These are phyloP conservation scores for Mayetiola destructor DNA, from an alignment of 2,888 invertebrate species.

Conservation along the genomic window DNA sequence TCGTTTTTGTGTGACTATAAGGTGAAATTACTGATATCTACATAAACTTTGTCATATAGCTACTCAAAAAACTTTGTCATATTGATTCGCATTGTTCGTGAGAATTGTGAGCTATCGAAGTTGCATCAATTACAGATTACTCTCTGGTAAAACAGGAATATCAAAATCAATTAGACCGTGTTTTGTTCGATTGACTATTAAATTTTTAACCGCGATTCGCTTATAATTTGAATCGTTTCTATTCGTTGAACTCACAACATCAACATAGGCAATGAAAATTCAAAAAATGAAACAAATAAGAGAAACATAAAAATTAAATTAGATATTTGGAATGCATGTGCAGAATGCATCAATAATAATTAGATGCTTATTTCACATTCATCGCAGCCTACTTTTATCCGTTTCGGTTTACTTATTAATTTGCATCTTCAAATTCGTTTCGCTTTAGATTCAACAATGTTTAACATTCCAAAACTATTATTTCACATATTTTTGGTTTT, in stretches of 20 bases:
- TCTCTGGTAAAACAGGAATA: too few species aligned
- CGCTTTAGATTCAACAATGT: too few species aligned
- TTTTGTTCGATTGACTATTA: slow-evolving; percentile 7
- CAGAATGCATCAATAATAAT: background rate
- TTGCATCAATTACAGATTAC: too few species aligned
- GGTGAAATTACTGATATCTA: too few species aligned
- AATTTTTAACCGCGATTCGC: background rate
- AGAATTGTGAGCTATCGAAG: slow-evolving; percentile 1
- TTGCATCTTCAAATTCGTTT: slow-evolving; percentile 4
- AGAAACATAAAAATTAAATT: background rate
- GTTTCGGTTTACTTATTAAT: slow-evolving; percentile 8
- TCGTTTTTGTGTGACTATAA: too few species aligned
- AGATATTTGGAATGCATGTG: slow-evolving; percentile 1
- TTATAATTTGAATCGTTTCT: background rate
- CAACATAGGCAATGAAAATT: background rate
- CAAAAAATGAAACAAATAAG: background rate
- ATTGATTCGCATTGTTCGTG: too few species aligned
- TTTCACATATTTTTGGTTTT: background rate
- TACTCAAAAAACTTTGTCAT: too few species aligned
- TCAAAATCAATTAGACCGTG: slow-evolving; percentile 4
- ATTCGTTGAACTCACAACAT: background rate
- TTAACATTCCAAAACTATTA: too few species aligned
- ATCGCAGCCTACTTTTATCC: background rate
- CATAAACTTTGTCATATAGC: too few species aligned
- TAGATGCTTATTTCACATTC: background rate